Percentiles rank a stretch among this genome's conserved stretches.
phyloP scores from a whole-genome alignment of 2,888 invertebrate species.

The Tenthredo distinguenda region DNA sequence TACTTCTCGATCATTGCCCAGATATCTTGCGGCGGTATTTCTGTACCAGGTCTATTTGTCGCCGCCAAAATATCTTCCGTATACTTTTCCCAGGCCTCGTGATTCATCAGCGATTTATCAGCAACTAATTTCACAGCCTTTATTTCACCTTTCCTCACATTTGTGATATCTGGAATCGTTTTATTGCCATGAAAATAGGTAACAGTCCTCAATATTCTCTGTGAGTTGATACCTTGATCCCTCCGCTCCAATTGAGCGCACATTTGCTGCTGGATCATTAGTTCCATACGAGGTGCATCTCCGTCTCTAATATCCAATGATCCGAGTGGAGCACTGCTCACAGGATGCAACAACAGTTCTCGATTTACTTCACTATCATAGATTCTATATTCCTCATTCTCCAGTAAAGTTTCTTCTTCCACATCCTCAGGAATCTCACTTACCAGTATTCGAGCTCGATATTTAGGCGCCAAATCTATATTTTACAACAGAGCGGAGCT shows the following conservation, averaged over 20 bases:
- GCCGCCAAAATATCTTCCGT: constrained; percentile 57
- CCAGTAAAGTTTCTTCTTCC: constrained; percentile 56
- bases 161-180: constrained; percentile 60
- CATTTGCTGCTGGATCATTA: constrained; percentile 61
- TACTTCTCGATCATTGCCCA: constrained; percentile 54
- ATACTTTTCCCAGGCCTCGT: constrained; percentile 64
- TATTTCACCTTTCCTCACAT: constrained; percentile 60
- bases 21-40: constrained; percentile 57
- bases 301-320: constrained; percentile 59
- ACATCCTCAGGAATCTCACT: constrained; percentile 59
- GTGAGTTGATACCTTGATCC: constrained; percentile 61
- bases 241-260: constrained; percentile 60
- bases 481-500: not conserved
- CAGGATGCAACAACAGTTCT: constrained; percentile 61
- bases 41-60: constrained; percentile 38
- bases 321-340: constrained; percentile 63
- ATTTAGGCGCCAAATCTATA: constrained; percentile 66
- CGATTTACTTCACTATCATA: constrained; percentile 60
- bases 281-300: constrained; percentile 59
- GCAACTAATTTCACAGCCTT: constrained; percentile 55
- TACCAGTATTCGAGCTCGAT: constrained; percentile 60
- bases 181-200: not conserved
- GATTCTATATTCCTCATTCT: constrained; percentile 57
- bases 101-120: constrained; percentile 60
- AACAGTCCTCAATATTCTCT: not conserved